phyloP scores from a whole-genome alignment of 2,888 invertebrate species.

The Oscheius sp. region DNA sequence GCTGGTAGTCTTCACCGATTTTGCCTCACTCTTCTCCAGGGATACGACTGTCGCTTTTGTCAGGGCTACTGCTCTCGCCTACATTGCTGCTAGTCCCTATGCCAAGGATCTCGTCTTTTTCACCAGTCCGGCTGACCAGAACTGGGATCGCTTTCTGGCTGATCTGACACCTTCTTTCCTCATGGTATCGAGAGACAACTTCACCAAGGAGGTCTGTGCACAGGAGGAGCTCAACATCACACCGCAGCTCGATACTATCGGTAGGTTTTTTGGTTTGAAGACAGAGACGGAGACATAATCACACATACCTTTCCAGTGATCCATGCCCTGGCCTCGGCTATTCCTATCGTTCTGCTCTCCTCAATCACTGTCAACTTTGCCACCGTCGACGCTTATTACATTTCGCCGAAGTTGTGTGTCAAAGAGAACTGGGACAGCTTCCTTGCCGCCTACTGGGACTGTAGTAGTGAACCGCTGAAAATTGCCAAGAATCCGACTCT shows the following conservation, averaged over 20 bases:
- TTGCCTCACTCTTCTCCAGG: slow-evolving; percentile 61
- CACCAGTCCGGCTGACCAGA: slow-evolving; percentile 63
- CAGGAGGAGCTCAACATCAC: slow-evolving; percentile 60
- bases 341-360: slow-evolving; percentile 67
- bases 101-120: slow-evolving; percentile 60
- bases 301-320: slow-evolving; percentile 44
- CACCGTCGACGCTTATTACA: slow-evolving; percentile 65
- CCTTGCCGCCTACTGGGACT: slow-evolving; percentile 61
- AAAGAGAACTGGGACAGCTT: slow-evolving; percentile 61
- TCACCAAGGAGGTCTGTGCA: slow-evolving; percentile 57
- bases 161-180: slow-evolving; percentile 72
- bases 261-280: slow-evolving; percentile 37
- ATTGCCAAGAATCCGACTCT: slow-evolving; percentile 42
- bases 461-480: slow-evolving; percentile 46
- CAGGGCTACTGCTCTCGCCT: slow-evolving; percentile 60
- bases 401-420: slow-evolving; percentile 49
- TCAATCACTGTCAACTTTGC: slow-evolving; percentile 68
- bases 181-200: slow-evolving; percentile 69
- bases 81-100: slow-evolving; percentile 47
- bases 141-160: slow-evolving; percentile 64
- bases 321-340: slow-evolving; percentile 56
- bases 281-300: not conserved
- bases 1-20: slow-evolving; percentile 68
- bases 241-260: slow-evolving; percentile 63
- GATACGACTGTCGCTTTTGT: slow-evolving; percentile 67